Evolutionary conservation across 2,888 invertebrate species (phyloP).

Genomic region (Calameuta filiformis): DNA sequence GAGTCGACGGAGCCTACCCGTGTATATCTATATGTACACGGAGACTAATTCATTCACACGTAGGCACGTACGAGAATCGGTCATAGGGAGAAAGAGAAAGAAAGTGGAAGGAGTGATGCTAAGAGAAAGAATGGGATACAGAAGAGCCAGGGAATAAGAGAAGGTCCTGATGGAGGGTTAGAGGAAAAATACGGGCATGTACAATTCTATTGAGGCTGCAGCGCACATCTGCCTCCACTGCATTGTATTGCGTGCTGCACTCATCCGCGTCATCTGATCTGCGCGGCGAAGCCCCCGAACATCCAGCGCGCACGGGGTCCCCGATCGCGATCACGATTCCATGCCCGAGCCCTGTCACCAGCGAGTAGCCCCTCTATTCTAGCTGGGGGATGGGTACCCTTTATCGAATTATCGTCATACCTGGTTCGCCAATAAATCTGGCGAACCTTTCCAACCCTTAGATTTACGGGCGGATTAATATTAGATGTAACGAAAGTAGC

Average conservation of each 20-base stretch:
- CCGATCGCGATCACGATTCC: constrained; percentile 16
- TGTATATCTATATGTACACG: background rate
- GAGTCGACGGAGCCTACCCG: background rate
- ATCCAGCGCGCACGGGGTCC: background rate
- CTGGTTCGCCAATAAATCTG: constrained; percentile 53
- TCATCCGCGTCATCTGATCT: constrained; percentile 51
- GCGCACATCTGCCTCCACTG: constrained; percentile 50
- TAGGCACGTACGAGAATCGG: constrained; percentile 5
- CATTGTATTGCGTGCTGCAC: constrained; percentile 47
- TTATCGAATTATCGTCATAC: constrained; percentile 58
- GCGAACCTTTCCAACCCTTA: constrained; percentile 31
- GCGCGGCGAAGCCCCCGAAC: constrained; percentile 27
- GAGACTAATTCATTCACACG: background rate
- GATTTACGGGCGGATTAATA: constrained; percentile 53
- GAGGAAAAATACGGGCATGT: constrained; percentile 4
- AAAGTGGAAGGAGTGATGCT: constrained; percentile 3
- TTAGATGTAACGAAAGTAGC: constrained; percentile 34
- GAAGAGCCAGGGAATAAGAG: constrained; percentile 13
- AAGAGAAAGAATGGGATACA: constrained; percentile 10
- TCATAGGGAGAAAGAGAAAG: constrained; percentile 4
- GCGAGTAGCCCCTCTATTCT: constrained; percentile 1
- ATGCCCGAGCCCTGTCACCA: constrained; percentile 9
- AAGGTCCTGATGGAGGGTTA: background rate
- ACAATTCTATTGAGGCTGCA: constrained; percentile 37
- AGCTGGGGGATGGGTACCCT: constrained; percentile 31